Percentiles rank a stretch among this genome's conserved stretches.
Conservation (phyloP, 1,140 invertebrate genomes). For the Drosophila pachea region DNA sequence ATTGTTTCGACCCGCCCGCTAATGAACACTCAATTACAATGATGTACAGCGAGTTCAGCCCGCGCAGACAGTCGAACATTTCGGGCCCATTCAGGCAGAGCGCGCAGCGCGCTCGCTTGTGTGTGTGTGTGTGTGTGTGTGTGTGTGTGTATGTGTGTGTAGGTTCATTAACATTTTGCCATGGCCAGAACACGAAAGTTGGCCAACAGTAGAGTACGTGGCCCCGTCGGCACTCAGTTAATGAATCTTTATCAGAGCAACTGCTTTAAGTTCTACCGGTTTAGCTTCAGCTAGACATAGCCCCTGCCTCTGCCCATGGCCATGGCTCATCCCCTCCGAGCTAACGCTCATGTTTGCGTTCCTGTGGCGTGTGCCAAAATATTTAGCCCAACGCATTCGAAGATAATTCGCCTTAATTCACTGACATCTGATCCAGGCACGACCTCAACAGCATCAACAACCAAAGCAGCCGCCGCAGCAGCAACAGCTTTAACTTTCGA, state of each 20-base stretch:
- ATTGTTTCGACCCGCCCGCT: constrained; percentile 61
- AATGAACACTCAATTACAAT: constrained; percentile 78
- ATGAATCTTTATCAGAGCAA: constrained; percentile 68
- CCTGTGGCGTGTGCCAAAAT: constrained; percentile 63
- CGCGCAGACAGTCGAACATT: constrained; percentile 6
- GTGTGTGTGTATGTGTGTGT: constrained; percentile 29
- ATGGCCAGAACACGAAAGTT: constrained; percentile 32
- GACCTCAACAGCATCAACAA: constrained; percentile 14
- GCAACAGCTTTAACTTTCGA: constrained; percentile 19
- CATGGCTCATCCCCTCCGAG: no score
- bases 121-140: constrained; percentile 6
- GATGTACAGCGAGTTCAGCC: constrained; percentile 50
- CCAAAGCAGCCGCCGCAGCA: constrained; percentile 22
- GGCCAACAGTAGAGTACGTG: constrained; percentile 22
- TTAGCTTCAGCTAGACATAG: no score
- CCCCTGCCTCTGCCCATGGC: no score
- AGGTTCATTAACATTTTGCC: constrained; percentile 72
- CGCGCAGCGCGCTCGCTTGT: no score
- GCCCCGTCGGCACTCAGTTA: constrained; percentile 47
- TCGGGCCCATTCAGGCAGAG: no score
- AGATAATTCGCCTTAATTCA: constrained; percentile 69
- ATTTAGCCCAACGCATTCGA: constrained; percentile 60
- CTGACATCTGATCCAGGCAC: constrained; percentile 57
- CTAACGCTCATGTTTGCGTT: constrained; percentile 24
- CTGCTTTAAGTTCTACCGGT: constrained; percentile 7